These are phyloP conservation scores for Hypomecis punctinalis DNA, from an alignment of 2,888 invertebrate species.

Conservation along the genomic window DNA sequence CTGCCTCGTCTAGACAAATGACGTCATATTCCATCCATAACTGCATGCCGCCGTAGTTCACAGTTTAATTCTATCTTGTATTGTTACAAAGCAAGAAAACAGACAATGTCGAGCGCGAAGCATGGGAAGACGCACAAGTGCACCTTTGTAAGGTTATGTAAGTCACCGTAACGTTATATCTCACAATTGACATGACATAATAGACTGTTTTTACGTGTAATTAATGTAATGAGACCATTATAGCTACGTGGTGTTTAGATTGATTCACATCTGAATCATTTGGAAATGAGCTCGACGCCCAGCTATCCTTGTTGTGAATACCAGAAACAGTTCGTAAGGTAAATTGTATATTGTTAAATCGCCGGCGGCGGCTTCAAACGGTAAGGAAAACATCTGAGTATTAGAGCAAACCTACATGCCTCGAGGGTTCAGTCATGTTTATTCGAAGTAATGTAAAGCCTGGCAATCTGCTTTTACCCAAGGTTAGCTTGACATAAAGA, in stretches of 20 bases:
- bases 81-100: conserved; percentile 53
- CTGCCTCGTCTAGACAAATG: conserved; percentile 40
- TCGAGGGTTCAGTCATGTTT: too few relatives aligned
- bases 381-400: too few relatives aligned
- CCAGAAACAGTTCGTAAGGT: too few relatives aligned
- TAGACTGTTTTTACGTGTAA: conserved; percentile 39
- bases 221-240: conserved; percentile 1
- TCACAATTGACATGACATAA: conserved; percentile 50
- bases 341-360: too few relatives aligned
- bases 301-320: too few relatives aligned
- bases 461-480: too few relatives aligned
- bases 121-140: conserved; percentile 76
- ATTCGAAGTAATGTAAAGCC: too few relatives aligned
- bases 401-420: too few relatives aligned
- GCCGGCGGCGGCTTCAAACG: too few relatives aligned
- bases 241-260: neutral
- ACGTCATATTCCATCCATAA: conserved; percentile 36
- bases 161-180: conserved; percentile 43
- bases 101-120: conserved; percentile 65
- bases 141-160: conserved; percentile 61
- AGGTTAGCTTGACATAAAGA: too few relatives aligned
- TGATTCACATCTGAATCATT: too few relatives aligned
- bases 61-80: conserved; percentile 38
- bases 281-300: too few relatives aligned
- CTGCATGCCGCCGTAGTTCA: conserved; percentile 46